These are phyloP conservation scores for Callospermophilus lateralis DNA, from an alignment of 2,113 vertebrate genomes.

Conservation along the genomic window DNA sequence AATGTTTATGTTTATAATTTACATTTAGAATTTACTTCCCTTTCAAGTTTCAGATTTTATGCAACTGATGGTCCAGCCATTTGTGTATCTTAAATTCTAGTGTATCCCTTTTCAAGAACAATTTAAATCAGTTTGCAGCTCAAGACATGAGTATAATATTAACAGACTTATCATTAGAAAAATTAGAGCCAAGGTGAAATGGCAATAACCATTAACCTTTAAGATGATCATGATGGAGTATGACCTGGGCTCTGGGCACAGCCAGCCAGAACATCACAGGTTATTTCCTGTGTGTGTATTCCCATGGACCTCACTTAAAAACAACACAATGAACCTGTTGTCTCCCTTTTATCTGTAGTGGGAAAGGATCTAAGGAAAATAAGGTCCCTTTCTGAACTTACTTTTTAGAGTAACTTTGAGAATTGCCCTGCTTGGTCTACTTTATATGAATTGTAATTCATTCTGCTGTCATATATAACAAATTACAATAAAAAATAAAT, in stretches of 20 bases:
- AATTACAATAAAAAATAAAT: no score
- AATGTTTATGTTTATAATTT: not conserved
- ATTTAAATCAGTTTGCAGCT: not conserved
- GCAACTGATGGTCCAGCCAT: not conserved
- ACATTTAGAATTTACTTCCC: not conserved
- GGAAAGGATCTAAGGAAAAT: not conserved
- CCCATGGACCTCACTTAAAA: not conserved
- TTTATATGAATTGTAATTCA: not conserved
- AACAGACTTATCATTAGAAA: not conserved
- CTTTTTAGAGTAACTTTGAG: not conserved
- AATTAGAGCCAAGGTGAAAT: not conserved
- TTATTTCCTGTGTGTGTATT: no score
- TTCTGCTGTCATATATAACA: no score
- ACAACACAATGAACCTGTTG: not conserved
- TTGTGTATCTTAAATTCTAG: not conserved
- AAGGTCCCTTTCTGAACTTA: not conserved
- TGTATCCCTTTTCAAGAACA: not conserved
- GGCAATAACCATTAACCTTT: not conserved
- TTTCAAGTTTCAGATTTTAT: not conserved
- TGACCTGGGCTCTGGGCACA: not conserved
- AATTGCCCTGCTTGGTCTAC: not conserved
- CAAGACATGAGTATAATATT: not conserved
- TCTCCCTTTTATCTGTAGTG: not conserved
- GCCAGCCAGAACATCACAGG: not conserved
- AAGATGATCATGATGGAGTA: not conserved